Evolutionary conservation across 2,113 vertebrate species (phyloP), one percentile per base, ranked within the genome.

Genomic region (Rhagologus leucostigma): DNA sequence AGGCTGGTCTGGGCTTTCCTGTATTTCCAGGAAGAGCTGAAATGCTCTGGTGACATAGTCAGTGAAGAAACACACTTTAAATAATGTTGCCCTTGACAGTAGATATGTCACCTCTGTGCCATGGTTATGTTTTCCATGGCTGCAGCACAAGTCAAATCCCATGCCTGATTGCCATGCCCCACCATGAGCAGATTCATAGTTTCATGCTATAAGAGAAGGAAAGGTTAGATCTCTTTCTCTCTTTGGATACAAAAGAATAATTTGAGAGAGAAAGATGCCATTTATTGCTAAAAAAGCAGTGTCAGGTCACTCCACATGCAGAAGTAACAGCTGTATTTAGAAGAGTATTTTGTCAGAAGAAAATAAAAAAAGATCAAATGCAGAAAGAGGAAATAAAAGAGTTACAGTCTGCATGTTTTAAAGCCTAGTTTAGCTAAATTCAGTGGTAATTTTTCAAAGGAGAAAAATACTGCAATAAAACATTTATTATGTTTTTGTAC

Each of bases 361-460:
- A 96, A 93, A 90, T 69, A 84, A 92, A 95, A 90, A 74, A 80
- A 56, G 59, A 93, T 93, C 71, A 95, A 90, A 90, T 93, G 55
- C 59, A 92, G 33, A 52, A 39, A 86, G 22, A 27, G 71, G 63
- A 92, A 93, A 96, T 86, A 91, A 95, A 84, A 88, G 49, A 73
- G 50, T 80, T 92, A 84, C 35, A 74, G 59, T 80, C 80, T 81
- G 55, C 37, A 42, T 84, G 55, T 84, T 90, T 95, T 96, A 95
- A 92, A 93, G 59, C 63, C 68, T 84, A 86, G 55, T 93, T 92
- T 92, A 90, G 90, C 79, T 96, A 95, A 95, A 95, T 92, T 84
- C 80, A 67, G 73, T 1, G 64, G 92, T 92, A 86, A 84, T 95
- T 95, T 95, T 96, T 95, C 86, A 90, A 92, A 95, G 68, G 50